These are phyloP conservation scores for Drosophila differens DNA, from an alignment of 2,888 invertebrate species.

Conservation along the genomic window DNA sequence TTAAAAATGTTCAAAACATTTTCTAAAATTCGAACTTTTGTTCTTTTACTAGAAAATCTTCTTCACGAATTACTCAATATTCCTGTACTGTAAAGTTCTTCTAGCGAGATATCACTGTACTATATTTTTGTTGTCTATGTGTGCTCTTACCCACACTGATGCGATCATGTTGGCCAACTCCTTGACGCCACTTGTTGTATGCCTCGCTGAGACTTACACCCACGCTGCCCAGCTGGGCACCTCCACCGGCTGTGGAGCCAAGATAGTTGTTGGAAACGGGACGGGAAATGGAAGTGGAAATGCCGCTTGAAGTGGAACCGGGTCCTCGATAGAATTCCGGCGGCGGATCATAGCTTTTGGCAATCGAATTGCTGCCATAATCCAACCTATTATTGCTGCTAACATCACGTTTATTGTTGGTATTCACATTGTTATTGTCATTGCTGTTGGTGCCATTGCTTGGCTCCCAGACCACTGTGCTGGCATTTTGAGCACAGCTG, in stretches of 20 bases:
- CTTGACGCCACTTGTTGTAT: slow-evolving; percentile 75
- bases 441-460: slow-evolving; percentile 18
- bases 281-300: slow-evolving; percentile 13
- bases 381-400: slow-evolving; percentile 53
- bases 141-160: slow-evolving; percentile 81
- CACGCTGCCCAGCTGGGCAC: slow-evolving; percentile 48
- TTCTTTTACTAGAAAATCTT: neutral
- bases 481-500: slow-evolving; percentile 47
- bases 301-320: slow-evolving; percentile 45
- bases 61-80: neutral
- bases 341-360: slow-evolving; percentile 82
- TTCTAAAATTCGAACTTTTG: neutral
- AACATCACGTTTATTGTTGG: slow-evolving; percentile 44
- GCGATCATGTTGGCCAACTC: slow-evolving; percentile 66
- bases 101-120: neutral
- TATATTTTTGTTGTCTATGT: neutral
- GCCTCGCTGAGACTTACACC: slow-evolving; percentile 61
- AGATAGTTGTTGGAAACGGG: neutral
- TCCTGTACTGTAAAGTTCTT: neutral
- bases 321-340: slow-evolving; percentile 82
- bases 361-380: slow-evolving; percentile 55
- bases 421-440: slow-evolving; percentile 31
- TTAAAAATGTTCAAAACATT: neutral
- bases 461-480: slow-evolving; percentile 51
- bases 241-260: slow-evolving; percentile 4